phyloP scores from a whole-genome alignment of 2,888 invertebrate species.

The Polydesmus complanatus region DNA sequence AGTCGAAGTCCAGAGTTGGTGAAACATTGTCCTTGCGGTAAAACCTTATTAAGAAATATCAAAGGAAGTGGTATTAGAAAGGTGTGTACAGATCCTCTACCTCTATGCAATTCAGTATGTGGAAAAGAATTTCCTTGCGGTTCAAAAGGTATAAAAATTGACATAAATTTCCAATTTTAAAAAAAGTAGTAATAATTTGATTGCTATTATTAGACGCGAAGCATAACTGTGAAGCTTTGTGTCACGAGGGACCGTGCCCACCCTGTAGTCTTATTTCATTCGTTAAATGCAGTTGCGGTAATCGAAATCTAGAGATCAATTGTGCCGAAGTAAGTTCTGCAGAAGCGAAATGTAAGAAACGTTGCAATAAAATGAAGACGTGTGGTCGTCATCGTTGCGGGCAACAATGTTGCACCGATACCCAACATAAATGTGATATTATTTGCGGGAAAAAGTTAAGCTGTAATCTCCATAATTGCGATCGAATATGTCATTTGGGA shows the following conservation, averaged over 20 bases:
- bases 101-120: slow-evolving; percentile 56
- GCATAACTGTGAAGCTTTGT: slow-evolving; percentile 52
- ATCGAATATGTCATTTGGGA: slow-evolving; percentile 37
- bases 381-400: slow-evolving; percentile 68
- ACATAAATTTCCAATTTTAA: neutral
- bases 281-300: slow-evolving; percentile 71
- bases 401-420: slow-evolving; percentile 70
- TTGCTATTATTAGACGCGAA: slow-evolving; percentile 38
- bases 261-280: slow-evolving; percentile 59
- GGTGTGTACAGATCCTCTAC: slow-evolving; percentile 65
- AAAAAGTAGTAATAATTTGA: too few species aligned
- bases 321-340: slow-evolving; percentile 56
- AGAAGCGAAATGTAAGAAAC: slow-evolving; percentile 62
- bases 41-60: slow-evolving; percentile 38
- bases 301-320: slow-evolving; percentile 63
- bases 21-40: slow-evolving; percentile 61
- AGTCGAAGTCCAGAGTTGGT: slow-evolving; percentile 44
- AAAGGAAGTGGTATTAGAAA: slow-evolving; percentile 35
- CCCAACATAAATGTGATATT: slow-evolving; percentile 71
- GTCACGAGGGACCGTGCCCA: slow-evolving; percentile 61
- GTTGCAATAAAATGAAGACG: slow-evolving; percentile 56
- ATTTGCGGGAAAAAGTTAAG: slow-evolving; percentile 65
- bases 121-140: slow-evolving; percentile 53
- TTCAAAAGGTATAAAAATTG: slow-evolving; percentile 30
- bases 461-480: slow-evolving; percentile 69